A percentile compares a stretch with the other conserved stretches of the same genome.
phyloP scores from a whole-genome alignment of 2,888 invertebrate genomes.

The Mythimna pallens region DNA sequence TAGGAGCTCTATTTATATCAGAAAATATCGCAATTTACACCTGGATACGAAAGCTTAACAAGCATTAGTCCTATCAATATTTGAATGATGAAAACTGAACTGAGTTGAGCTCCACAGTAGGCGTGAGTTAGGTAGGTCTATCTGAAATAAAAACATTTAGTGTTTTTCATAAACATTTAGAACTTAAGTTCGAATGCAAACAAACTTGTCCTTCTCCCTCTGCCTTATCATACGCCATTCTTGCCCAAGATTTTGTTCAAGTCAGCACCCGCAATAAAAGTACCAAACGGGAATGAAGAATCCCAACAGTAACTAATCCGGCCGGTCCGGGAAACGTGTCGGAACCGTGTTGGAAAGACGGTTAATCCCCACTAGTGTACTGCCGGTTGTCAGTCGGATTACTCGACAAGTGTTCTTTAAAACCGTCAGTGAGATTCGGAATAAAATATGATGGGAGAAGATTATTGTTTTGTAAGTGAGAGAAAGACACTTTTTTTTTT shows the following conservation, averaged over 20 bases:
- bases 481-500: not conserved
- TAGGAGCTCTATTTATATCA: not conserved
- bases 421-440: conserved; percentile 31
- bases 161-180: no score
- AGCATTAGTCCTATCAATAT: no score
- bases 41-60: not conserved
- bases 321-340: conserved; percentile 48
- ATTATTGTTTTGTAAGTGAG: not conserved
- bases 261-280: conserved; percentile 55
- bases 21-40: not conserved
- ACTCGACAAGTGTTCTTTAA: conserved; percentile 51
- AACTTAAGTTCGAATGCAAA: not conserved
- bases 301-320: conserved; percentile 50
- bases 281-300: conserved; percentile 46
- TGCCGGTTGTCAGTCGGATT: conserved; percentile 46
- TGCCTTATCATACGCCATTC: not conserved
- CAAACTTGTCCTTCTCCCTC: conserved; percentile 4
- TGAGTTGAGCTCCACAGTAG: no score
- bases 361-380: conserved; percentile 55
- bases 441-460: conserved; percentile 29
- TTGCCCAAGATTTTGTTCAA: conserved; percentile 45
- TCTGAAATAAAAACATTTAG: no score
- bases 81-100: no score
- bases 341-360: conserved; percentile 49
- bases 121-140: no score